These are phyloP conservation scores for Drosophila nigrodunni DNA, from an alignment of 1,140 invertebrate species.

Conservation along the genomic window DNA sequence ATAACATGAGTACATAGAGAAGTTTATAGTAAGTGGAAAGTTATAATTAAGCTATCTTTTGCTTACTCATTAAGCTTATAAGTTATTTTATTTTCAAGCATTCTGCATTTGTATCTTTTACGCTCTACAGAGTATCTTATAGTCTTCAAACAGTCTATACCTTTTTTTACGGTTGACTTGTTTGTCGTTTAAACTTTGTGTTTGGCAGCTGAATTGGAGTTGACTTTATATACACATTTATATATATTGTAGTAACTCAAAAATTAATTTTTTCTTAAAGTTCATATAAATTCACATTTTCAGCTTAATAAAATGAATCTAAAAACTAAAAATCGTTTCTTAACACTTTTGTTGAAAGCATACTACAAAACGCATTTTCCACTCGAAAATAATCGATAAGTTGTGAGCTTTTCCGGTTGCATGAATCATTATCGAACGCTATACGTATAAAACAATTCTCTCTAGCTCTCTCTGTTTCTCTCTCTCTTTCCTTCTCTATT, in stretches of 20 bases:
- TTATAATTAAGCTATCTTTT: too few species aligned
- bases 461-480: not conserved
- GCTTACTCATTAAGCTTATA: too few species aligned
- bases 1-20: too few species aligned
- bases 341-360: not conserved
- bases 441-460: not conserved
- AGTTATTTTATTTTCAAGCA: too few species aligned
- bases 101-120: too few species aligned
- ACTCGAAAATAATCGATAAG: not conserved
- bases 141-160: not conserved
- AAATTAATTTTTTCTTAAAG: too few species aligned
- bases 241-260: not conserved
- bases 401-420: not conserved
- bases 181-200: slow-evolving; percentile 4
- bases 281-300: too few species aligned
- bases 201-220: slow-evolving; percentile 6
- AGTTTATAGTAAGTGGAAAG: too few species aligned
- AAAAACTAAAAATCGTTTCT: not conserved
- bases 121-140: not conserved
- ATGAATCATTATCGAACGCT: not conserved
- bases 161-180: slow-evolving; percentile 8
- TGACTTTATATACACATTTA: slow-evolving; percentile 3
- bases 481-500: not conserved
- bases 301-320: too few species aligned
- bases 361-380: not conserved